Conservation (phyloP, 2,113 vertebrate genomes). For the Cyprinodon variegatus region DNA sequence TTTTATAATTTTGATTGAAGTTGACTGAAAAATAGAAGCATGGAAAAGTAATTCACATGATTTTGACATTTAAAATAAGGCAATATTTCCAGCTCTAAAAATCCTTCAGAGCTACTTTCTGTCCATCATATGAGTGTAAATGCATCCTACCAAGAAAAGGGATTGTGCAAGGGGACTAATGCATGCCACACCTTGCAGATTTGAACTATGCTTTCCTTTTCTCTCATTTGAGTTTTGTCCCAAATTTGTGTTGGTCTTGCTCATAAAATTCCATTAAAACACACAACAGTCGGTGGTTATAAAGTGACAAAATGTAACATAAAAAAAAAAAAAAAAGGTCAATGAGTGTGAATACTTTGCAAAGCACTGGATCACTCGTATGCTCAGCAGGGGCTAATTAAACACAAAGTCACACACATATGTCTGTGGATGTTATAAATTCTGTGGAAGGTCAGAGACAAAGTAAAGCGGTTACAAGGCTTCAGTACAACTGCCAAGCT, state of each 20-base stretch:
- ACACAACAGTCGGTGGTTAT: background rate
- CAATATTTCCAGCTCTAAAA: too few relatives aligned
- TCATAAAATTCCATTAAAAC: background rate
- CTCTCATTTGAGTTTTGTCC: background rate
- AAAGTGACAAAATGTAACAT: background rate
- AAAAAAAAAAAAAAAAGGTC: background rate
- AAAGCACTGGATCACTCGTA: slow-evolving; percentile 48
- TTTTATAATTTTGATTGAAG: too few relatives aligned
- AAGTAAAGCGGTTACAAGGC: slow-evolving; percentile 45
- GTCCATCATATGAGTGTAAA: too few relatives aligned
- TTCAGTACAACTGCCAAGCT: slow-evolving; percentile 70
- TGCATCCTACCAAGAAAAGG: too few relatives aligned
- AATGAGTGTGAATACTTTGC: background rate
- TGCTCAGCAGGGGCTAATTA: slow-evolving; percentile 56
- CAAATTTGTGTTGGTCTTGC: background rate
- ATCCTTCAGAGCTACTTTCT: too few relatives aligned
- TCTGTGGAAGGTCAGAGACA: slow-evolving; percentile 21
- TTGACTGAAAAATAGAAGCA: too few relatives aligned
- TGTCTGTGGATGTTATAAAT: slow-evolving; percentile 70
- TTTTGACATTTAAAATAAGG: too few relatives aligned
- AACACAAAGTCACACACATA: slow-evolving; percentile 38
- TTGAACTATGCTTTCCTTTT: background rate
- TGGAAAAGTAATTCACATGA: too few relatives aligned
- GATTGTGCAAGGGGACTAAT: background rate
- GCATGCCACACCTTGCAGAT: background rate